Evolutionary conservation across 2,888 invertebrate genomes (phyloP).

Genomic region (Lochmaea capreae): DNA sequence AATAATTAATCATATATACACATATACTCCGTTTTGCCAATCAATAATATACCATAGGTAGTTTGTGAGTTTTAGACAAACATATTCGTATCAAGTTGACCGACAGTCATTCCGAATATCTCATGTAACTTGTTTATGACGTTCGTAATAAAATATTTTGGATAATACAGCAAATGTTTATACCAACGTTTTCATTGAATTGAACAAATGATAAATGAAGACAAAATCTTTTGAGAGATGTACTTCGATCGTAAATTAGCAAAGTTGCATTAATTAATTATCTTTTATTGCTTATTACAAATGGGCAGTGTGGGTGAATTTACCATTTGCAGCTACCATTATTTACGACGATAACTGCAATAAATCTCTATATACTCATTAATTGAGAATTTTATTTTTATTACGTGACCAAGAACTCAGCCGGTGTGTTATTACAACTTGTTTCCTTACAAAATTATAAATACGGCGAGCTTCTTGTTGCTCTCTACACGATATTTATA

Average conservation of each 20-base stretch:
- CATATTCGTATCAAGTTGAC: too few relatives aligned
- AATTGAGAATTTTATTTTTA: conserved; percentile 54
- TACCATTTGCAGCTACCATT: conserved; percentile 59
- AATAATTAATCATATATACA: too few relatives aligned
- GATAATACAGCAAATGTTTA: not conserved
- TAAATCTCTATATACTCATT: conserved; percentile 56
- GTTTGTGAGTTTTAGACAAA: too few relatives aligned
- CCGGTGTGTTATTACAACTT: conserved; percentile 51
- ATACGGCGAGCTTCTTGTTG: conserved; percentile 37
- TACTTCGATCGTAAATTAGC: conserved; percentile 54
- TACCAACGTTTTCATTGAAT: conserved; percentile 17
- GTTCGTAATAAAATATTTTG: not conserved
- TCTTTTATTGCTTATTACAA: conserved; percentile 58
- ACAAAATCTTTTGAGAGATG: conserved; percentile 43
- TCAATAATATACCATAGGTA: too few relatives aligned
- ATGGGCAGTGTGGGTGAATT: conserved; percentile 58
- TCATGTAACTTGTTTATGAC: too few relatives aligned
- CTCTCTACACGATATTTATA: conserved; percentile 20
- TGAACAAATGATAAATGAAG: conserved; percentile 38
- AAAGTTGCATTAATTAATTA: conserved; percentile 58
- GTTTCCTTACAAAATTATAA: conserved; percentile 46
- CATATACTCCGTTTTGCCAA: too few relatives aligned
- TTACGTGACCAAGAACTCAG: conserved; percentile 47
- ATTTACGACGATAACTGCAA: conserved; percentile 55
- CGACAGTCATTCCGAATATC: too few relatives aligned